These are phyloP conservation scores for Turritopsis dohrnii DNA, from an alignment of 30 jellyfish, hydroid and myxozoan species.

Conservation along the genomic window DNA sequence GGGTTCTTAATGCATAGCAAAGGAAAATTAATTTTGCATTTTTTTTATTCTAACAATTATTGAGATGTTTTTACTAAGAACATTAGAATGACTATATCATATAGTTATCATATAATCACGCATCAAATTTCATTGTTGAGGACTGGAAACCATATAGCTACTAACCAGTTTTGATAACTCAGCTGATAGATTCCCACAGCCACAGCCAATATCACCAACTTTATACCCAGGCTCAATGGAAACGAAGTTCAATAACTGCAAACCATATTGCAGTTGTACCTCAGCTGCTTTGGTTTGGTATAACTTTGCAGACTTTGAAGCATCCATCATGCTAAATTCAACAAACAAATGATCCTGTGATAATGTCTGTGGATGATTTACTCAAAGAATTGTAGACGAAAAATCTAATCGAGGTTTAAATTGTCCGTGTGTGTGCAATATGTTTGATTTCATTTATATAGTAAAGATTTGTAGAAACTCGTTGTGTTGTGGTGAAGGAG, in stretches of 20 bases:
- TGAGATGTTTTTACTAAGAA: neutral
- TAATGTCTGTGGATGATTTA: too few relatives aligned
- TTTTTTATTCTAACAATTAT: neutral
- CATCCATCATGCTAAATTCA: slow-evolving; percentile 18
- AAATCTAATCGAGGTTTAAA: too few relatives aligned
- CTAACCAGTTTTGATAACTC: slow-evolving; percentile 27
- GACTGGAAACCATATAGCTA: neutral
- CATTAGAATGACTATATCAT: neutral
- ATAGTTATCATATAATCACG: neutral
- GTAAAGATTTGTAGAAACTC: neutral
- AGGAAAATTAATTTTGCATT: too few relatives aligned
- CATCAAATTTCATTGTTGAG: neutral
- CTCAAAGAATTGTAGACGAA: too few relatives aligned
- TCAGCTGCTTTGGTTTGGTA: slow-evolving; percentile 18
- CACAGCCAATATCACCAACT: slow-evolving; percentile 62
- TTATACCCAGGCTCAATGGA: slow-evolving; percentile 27
- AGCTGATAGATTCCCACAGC: slow-evolving; percentile 64
- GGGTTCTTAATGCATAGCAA: too few relatives aligned
- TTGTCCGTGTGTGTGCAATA: too few relatives aligned
- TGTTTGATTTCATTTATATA: neutral
- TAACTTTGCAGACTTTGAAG: slow-evolving; percentile 34
- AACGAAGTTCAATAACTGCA: slow-evolving; percentile 16
- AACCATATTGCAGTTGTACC: slow-evolving; percentile 47
- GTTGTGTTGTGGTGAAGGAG: neutral
- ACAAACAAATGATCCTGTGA: too few relatives aligned